Conservation (phyloP, 2,797 vertebrate species). For the Onychomys arenicola region DNA sequence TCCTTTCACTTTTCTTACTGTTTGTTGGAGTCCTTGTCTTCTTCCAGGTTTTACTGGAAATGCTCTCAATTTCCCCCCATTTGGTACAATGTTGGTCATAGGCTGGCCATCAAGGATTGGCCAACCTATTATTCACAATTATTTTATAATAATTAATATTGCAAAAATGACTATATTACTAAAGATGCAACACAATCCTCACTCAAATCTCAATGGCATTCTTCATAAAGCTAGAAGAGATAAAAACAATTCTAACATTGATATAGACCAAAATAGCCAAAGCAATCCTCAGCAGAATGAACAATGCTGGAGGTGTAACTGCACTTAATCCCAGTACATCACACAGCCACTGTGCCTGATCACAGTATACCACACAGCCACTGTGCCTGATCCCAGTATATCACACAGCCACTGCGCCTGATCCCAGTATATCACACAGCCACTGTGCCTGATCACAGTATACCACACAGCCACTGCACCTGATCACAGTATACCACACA, state of each 20-base stretch:
- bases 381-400: no score
- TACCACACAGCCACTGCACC: neutral
- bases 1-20: neutral
- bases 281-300: neutral
- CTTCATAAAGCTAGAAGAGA: neutral
- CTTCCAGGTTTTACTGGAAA: neutral
- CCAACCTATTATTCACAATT: neutral
- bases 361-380: neutral
- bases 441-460: no score
- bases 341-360: neutral
- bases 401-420: no score
- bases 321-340: accelerated
- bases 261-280: neutral
- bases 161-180: neutral
- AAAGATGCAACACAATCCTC: neutral
- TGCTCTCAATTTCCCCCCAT: neutral
- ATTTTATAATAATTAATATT: neutral
- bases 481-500: no score
- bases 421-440: no score
- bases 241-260: neutral
- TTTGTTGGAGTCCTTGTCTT: neutral
- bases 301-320: neutral
- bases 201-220: neutral
- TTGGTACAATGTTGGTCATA: neutral
- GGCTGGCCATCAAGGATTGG: neutral